Conservation (phyloP, 2,797 vertebrate species). For the Syngnathus rostellatus region DNA sequence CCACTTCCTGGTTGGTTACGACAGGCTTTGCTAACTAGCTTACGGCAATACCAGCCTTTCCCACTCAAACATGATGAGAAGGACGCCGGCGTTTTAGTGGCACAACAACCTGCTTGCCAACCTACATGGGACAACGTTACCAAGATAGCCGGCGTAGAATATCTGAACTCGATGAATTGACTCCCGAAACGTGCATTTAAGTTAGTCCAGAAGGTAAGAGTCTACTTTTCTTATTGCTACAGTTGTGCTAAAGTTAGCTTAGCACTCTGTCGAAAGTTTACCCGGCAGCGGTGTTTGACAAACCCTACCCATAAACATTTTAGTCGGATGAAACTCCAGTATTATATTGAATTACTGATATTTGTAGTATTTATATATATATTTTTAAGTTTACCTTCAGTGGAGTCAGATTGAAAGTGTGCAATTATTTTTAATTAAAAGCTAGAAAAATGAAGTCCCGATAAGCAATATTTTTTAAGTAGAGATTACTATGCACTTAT, state of each 20-base stretch:
- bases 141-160: background rate
- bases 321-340: background rate
- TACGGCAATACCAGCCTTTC: background rate
- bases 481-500: too few species aligned
- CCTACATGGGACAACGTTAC: background rate
- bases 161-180: conserved; percentile 33
- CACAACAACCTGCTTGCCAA: background rate
- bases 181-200: conserved; percentile 4
- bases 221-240: background rate
- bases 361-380: background rate
- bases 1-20: background rate
- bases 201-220: conserved; percentile 14
- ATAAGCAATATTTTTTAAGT: too few species aligned
- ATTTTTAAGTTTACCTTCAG: background rate
- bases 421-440: background rate
- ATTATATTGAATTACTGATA: too few species aligned
- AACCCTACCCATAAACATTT: background rate
- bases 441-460: background rate
- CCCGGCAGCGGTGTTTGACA: background rate
- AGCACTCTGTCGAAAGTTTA: conserved; percentile 11
- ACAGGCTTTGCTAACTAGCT: background rate
- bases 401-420: background rate
- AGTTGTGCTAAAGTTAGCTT: conserved; percentile 20
- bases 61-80: background rate
- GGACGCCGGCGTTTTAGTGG: background rate